A percentile compares a stretch with the other conserved stretches of the same genome.
Evolutionary conservation across 1,140 invertebrate species (phyloP).

Genomic region (Zaprionus capensis): DNA sequence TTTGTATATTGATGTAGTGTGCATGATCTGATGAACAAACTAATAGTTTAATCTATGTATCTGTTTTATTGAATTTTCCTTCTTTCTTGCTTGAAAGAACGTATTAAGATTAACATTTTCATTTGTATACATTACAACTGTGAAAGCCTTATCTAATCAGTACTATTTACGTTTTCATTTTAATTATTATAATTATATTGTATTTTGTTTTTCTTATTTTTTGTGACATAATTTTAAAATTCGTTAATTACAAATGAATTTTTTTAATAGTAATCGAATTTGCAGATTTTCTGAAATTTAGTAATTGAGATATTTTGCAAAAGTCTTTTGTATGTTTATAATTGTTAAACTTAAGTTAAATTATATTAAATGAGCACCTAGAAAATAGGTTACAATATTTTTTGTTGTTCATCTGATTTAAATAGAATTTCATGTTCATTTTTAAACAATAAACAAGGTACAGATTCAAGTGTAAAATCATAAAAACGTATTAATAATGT

Average conservation of each 20-base stretch:
- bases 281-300: neutral
- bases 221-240: neutral
- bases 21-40: conserved; percentile 26
- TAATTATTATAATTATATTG: conserved; percentile 17
- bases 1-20: conserved; percentile 34
- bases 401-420: neutral
- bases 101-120: conserved; percentile 19
- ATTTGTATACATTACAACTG: conserved; percentile 66
- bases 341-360: neutral
- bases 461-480: neutral
- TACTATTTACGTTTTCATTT: conserved; percentile 48
- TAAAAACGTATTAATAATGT: no score
- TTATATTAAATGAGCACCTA: neutral
- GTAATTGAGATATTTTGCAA: neutral
- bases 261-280: conserved; percentile 1
- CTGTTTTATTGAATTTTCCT: conserved; percentile 21
- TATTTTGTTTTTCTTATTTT: neutral
- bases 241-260: neutral
- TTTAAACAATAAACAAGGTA: neutral
- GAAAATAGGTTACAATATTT: neutral
- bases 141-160: conserved; percentile 75
- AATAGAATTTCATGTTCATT: neutral
- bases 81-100: conserved; percentile 29
- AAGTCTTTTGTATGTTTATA: neutral
- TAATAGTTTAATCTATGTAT: conserved; percentile 37